These are phyloP conservation scores for Scomber scombrus DNA, from an alignment of 2,113 vertebrate genomes.

Conservation along the genomic window DNA sequence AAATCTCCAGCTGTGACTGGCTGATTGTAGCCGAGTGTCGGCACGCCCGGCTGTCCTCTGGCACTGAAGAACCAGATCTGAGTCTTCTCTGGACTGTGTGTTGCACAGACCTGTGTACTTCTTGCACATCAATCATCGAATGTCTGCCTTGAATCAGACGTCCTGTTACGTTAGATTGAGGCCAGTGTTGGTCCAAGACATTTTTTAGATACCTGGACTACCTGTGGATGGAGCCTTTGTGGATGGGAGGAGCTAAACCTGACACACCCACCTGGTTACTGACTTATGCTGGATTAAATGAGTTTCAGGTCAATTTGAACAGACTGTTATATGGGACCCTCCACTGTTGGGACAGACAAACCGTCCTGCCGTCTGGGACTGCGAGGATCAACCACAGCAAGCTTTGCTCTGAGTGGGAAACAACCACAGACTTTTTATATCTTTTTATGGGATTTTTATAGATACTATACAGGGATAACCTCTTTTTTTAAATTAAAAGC, in stretches of 20 bases:
- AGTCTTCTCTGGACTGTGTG: not conserved
- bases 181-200: not conserved
- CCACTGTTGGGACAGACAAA: conserved; percentile 6
- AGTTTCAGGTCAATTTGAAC: conserved; percentile 26
- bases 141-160: conserved; percentile 21
- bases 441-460: conserved; percentile 47
- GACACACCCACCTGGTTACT: not conserved
- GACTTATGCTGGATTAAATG: not conserved
- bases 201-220: not conserved
- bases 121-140: not conserved
- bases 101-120: not conserved
- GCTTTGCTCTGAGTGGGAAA: conserved; percentile 60
- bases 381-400: conserved; percentile 44
- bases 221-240: conserved; percentile 10
- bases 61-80: conserved; percentile 19
- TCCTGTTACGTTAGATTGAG: not conserved
- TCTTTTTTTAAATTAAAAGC: conserved; percentile 56
- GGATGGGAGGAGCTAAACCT: not conserved
- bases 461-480: conserved; percentile 36
- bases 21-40: not conserved
- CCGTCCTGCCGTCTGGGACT: conserved; percentile 11
- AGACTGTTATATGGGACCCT: not conserved
- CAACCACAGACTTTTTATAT: conserved; percentile 63
- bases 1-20: not conserved
- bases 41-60: not conserved